Base-by-base conservation (phyloP, 2,797 vertebrate genomes). In the Karalla daura region DNA sequence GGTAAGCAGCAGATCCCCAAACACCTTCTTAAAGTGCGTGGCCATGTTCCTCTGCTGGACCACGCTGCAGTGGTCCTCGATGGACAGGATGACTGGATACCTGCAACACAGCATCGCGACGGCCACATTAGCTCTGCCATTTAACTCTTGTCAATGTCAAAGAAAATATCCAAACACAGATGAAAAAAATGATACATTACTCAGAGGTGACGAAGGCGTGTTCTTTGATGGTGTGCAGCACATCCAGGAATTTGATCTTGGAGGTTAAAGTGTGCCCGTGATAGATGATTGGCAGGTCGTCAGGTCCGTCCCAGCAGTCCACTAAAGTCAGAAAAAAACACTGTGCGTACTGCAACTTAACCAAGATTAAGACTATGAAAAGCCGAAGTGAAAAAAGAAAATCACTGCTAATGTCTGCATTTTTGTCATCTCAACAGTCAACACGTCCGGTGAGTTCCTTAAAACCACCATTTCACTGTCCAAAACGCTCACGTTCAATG, bases 21-120 rank as follows among this genome's bases (percentile, higher is more conserved):
- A 98, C 27, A 98, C 96, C 69, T 97, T 98, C 89, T 94, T 98
- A 63, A 99, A 99, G 80, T 90, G 83, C 24, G 94, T 94, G 63
- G 97, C 97, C 97, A 99, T 99, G 91, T 96, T 98, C 70, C 97
- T 96, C 90, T 99, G 97, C 69, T 99, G 97, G 61, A 97, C 96
- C 23, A 99, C 98, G 45, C 97, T 98, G 89, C 97, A 99, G 89
- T 99, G 97, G 86, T 99, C 97, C 89, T 99, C 97, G 0, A 99
- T 99, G 82, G 97, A 99, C 66, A 99, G 84, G 80, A 99, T 96
- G 63, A 99, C 95, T 0, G 97, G 97, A 74, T 95, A 99, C 63
- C 97, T 99, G 74, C 59, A 52, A 61, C 17, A 51, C 35, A 37
- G 11, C 43, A 24, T 25, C 17, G n/a, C 44, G 14, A 0, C 8